Evolutionary conservation across 2,113 vertebrate genomes (phyloP), one percentile per base, ranked within the genome.

Genomic region (Okapia johnstoni): DNA sequence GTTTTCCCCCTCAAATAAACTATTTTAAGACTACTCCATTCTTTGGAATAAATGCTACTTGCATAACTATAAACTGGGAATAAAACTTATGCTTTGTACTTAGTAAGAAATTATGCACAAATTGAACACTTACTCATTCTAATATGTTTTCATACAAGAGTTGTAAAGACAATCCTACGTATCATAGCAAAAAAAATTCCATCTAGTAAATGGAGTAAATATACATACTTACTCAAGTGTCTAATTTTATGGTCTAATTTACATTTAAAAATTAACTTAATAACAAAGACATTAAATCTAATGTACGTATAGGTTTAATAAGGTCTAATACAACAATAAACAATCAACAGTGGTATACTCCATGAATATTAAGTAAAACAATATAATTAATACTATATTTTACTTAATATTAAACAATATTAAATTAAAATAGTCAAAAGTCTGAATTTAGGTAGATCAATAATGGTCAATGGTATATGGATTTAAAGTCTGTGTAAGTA

Each of bases 141-240:
- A 89, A 88, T 58, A 93, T 90, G 14, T 19, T 97, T 97, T 94
- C 33, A 96, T 55, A 73, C 7, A 96, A 90, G 60, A 81, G 92
- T 88, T 90, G 25, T 50, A 96, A 76, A 79, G 36, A 33, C 4
- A 23, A 57, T 46, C 55, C 83, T 96, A 43, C 21, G 58, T 66
- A 2, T 30, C 58, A 43, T 19, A 96, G 46, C 17, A 73, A 98
- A 79, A 93, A 36, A 83, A 14, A 52, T 76, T 26, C 54, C 40
- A 95, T 89, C 1, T 89, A 66, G 6, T 17, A 1, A 54, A 87
- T 2, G 77, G 46, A 97, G 40, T 48, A 97, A 94, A 89, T 96
- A 36, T 70, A 97, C 94, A 54, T 11, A 89, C 26, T 17, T 92
- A 54, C 2, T 14, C 11, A 97, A 93, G 36, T 94, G 79, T 80